A percentile compares a stretch with the other conserved stretches of the same genome.
phyloP scores from a whole-genome alignment of 2,113 vertebrate genomes.

The Pelusios castaneus region DNA sequence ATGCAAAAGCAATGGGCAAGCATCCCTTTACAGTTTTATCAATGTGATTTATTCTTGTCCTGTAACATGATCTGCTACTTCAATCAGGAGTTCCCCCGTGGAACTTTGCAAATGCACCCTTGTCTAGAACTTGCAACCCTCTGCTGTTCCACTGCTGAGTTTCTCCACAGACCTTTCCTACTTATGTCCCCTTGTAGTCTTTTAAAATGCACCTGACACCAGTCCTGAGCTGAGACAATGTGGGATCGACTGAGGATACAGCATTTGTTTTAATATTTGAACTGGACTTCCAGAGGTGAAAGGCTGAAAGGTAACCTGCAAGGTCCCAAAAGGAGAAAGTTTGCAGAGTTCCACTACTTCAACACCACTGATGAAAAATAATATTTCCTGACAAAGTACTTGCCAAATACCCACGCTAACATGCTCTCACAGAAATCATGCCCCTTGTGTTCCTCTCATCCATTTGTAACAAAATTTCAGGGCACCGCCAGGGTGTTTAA shows the following conservation, averaged over 20 bases:
- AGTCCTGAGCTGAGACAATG: neutral
- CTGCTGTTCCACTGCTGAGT: neutral
- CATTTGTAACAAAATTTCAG: fast-evolving
- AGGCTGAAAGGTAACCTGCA: neutral
- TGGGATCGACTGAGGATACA: neutral
- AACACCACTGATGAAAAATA: neutral
- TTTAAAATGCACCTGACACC: too few relatives aligned
- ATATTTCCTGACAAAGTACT: neutral
- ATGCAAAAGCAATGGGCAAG: neutral
- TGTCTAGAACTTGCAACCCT: neutral
- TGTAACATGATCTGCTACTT: neutral
- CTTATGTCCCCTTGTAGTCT: too few relatives aligned
- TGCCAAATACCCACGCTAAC: fast-evolving
- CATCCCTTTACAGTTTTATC: neutral
- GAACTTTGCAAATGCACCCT: neutral
- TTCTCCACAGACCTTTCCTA: too few relatives aligned
- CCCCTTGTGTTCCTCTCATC: neutral
- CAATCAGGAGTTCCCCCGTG: neutral
- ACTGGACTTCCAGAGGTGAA: too few relatives aligned
- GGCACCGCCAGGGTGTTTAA: fast-evolving
- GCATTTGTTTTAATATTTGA: too few relatives aligned
- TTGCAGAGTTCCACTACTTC: neutral
- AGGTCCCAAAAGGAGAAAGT: neutral
- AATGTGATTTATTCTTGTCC: neutral
- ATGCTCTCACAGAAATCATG: fast-evolving